Conservation (phyloP, 1,140 invertebrate species). For the Venustaconcha ellipsiformis region DNA sequence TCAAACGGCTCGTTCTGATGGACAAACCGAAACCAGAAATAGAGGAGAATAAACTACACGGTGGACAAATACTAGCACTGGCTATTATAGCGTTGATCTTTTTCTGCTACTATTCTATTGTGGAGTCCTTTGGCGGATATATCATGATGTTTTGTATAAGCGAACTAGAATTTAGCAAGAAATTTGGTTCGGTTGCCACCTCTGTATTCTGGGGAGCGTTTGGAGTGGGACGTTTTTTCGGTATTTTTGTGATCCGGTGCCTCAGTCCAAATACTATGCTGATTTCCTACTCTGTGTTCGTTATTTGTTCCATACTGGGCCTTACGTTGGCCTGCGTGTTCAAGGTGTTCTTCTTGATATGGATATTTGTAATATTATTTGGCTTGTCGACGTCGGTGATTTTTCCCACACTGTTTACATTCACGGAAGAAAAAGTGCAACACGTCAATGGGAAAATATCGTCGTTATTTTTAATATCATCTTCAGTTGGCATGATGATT, state of each 20-base stretch:
- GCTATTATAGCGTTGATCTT: constrained; percentile 30
- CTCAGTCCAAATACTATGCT: constrained; percentile 35
- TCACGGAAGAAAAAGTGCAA: constrained; percentile 44
- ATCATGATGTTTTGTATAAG: constrained; percentile 40
- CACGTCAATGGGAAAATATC: constrained; percentile 41
- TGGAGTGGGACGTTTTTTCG: constrained; percentile 37
- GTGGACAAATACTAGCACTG: constrained; percentile 25
- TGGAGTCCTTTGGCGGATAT: constrained; percentile 45
- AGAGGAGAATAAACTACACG: constrained; percentile 14
- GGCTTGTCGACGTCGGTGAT: constrained; percentile 46
- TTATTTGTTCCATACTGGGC: constrained; percentile 30
- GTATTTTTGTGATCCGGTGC: constrained; percentile 37
- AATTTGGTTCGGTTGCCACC: constrained; percentile 33
- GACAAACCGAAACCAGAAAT: neutral
- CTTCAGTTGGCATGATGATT: constrained; percentile 35
- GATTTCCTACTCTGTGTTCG: constrained; percentile 19
- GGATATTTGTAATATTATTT: constrained; percentile 35
- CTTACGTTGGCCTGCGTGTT: constrained; percentile 34
- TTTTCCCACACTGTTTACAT: constrained; percentile 46
- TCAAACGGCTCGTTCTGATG: neutral
- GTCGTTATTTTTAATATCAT: constrained; percentile 40
- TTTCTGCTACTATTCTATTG: constrained; percentile 37
- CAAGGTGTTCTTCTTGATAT: constrained; percentile 35
- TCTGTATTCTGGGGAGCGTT: constrained; percentile 49
- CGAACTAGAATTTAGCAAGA: constrained; percentile 44